A percentile compares a stretch with the other conserved stretches of the same genome.
Conservation (phyloP, 1,140 invertebrate species). For the Pararge aegeria region DNA sequence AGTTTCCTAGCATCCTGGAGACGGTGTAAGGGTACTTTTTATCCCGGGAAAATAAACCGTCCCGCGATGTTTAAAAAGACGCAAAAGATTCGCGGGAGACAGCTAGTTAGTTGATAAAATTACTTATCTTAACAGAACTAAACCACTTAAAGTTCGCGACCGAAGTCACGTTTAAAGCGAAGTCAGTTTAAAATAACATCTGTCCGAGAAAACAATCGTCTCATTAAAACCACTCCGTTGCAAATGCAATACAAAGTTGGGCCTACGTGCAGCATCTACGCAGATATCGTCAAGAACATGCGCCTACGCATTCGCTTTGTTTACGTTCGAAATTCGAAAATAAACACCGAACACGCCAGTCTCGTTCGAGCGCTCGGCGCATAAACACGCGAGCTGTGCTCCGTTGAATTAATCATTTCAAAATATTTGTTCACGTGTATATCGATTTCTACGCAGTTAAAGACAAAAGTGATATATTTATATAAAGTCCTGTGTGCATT, state of each 20-base stretch:
- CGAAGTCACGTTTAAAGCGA: no score
- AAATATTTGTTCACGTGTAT: constrained; percentile 2
- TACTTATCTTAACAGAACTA: no score
- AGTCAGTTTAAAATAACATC: no score
- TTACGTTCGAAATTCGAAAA: constrained; percentile 53
- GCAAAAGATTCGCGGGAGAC: no score
- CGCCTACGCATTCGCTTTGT: constrained; percentile 51
- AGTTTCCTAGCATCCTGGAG: no score
- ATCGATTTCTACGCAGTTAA: constrained; percentile 29
- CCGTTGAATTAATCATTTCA: neutral
- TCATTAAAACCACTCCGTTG: neutral
- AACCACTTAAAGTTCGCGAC: no score
- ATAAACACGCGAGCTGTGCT: constrained; percentile 32
- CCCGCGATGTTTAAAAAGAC: no score
- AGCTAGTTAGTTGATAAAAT: no score
- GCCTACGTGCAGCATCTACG: constrained; percentile 9
- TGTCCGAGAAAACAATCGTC: no score
- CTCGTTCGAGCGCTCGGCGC: constrained; percentile 29
- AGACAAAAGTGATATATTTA: constrained; percentile 1
- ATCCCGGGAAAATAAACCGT: no score
- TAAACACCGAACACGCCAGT: constrained; percentile 34
- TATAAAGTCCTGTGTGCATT: neutral
- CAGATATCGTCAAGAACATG: constrained; percentile 23
- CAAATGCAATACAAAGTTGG: constrained; percentile 23
- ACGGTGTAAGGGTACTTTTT: no score